A percentile compares a stretch with the other conserved stretches of the same genome.
These are phyloP conservation scores for Ectobius pallidus DNA, from an alignment of 2,888 invertebrate species.

Conservation along the genomic window DNA sequence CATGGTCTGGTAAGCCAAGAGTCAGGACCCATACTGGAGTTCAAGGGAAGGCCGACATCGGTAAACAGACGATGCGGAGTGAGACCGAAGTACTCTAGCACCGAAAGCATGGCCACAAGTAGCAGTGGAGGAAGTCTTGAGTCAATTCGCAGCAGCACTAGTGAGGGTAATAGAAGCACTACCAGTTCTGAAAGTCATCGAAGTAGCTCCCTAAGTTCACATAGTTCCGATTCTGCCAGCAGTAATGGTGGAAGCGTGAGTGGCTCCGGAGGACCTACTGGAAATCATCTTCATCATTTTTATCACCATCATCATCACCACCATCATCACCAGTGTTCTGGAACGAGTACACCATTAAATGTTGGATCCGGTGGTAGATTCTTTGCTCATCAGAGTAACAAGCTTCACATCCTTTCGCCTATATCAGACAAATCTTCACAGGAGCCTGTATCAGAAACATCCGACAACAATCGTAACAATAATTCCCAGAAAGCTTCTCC, in stretches of 20 bases:
- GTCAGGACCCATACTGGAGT: constrained; percentile 60
- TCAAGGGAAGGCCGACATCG: constrained; percentile 65
- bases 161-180: constrained; percentile 85
- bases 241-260: constrained; percentile 63
- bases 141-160: constrained; percentile 83
- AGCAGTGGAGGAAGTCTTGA: constrained; percentile 90
- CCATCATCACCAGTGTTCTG: constrained; percentile 28
- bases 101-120: constrained; percentile 82
- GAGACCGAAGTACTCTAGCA: constrained; percentile 72
- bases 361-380: constrained; percentile 14
- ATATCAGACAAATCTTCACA: constrained; percentile 90
- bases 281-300: constrained; percentile 64
- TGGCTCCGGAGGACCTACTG: constrained; percentile 61
- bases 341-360: constrained; percentile 39
- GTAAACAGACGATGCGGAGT: constrained; percentile 56
- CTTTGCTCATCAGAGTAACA: constrained; percentile 71
- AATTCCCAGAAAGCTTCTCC: constrained; percentile 80
- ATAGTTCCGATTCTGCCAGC: constrained; percentile 78
- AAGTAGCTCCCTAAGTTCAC: constrained; percentile 83
- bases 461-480: constrained; percentile 79
- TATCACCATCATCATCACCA: constrained; percentile 49
- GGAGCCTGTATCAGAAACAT: constrained; percentile 82
- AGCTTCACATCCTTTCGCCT: constrained; percentile 85
- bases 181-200: constrained; percentile 84
- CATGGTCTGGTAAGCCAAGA: constrained; percentile 49